These are phyloP conservation scores for Ophiothrix spiculata DNA, from an alignment of 35 echinoderm and acorn worm species.

Conservation along the genomic window DNA sequence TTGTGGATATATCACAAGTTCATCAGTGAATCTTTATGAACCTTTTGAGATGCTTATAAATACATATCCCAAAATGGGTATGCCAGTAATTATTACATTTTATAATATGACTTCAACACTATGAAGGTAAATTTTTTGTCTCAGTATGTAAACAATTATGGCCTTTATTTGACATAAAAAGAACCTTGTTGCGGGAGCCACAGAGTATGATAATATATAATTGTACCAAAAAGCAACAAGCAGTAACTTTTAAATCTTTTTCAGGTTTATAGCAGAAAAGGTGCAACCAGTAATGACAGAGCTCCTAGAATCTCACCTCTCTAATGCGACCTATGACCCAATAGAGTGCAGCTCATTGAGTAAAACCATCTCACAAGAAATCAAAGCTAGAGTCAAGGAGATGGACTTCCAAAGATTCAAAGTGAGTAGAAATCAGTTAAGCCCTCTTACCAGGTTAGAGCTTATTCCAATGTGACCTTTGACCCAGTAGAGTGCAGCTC, in stretches of 20 bases:
- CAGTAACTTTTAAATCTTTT: neutral
- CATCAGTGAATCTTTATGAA: no score
- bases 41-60: no score
- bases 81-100: no score
- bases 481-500: constrained; percentile 55
- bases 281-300: constrained; percentile 78
- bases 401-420: constrained; percentile 85
- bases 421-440: no score
- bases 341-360: constrained; percentile 33
- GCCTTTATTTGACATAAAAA: neutral
- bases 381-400: constrained; percentile 70
- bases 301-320: constrained; percentile 59
- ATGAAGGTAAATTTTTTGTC: no score
- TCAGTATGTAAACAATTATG: neutral
- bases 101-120: no score
- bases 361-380: constrained; percentile 77
- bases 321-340: constrained; percentile 62
- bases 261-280: constrained; percentile 79
- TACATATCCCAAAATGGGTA: no score
- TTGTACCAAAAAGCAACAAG: no score
- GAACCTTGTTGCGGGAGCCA: neutral
- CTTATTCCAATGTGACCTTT: constrained; percentile 49
- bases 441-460: no score
- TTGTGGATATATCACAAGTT: no score
- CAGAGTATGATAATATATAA: neutral